Conservation (phyloP, 1,140 invertebrate genomes). For the Drosophila baimaii region DNA sequence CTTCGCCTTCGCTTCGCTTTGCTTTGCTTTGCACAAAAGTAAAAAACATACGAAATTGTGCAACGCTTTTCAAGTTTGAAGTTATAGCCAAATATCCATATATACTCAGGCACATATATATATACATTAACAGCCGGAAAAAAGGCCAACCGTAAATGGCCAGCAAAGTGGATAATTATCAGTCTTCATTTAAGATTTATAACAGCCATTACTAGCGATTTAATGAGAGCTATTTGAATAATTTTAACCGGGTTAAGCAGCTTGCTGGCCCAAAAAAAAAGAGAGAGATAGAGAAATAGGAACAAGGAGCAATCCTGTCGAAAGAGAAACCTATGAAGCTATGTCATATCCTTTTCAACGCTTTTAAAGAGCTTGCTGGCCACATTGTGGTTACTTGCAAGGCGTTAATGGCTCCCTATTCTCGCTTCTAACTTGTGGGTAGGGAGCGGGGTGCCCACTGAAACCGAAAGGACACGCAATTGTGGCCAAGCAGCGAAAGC, state of each 20-base stretch:
- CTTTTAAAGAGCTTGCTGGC: no score
- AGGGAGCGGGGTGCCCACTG: no score
- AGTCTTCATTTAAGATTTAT: slow-evolving; percentile 18
- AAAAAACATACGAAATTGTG: slow-evolving; percentile 37
- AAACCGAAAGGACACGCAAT: slow-evolving; percentile 38
- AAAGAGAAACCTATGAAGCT: no score
- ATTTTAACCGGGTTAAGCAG: neutral
- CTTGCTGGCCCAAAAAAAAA: neutral
- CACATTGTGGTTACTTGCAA: neutral
- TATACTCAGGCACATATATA: neutral
- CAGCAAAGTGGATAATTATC: slow-evolving; percentile 11
- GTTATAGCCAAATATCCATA: slow-evolving; percentile 12
- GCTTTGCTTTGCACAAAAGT: slow-evolving; percentile 6
- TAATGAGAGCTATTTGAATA: slow-evolving; percentile 5
- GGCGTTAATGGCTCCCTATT: neutral
- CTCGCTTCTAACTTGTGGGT: neutral
- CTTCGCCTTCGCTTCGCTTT: slow-evolving; percentile 32
- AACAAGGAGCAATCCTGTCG: no score
- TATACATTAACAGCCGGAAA: no score
- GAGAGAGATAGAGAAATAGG: no score
- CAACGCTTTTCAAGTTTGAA: slow-evolving; percentile 51
- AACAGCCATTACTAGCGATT: slow-evolving; percentile 32
- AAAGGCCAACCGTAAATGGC: neutral
- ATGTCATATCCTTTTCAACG: no score
- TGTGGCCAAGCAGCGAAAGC: slow-evolving; percentile 33